Base-by-base conservation (phyloP, 2,113 vertebrate species). In the Sylvilagus bachmani region DNA sequence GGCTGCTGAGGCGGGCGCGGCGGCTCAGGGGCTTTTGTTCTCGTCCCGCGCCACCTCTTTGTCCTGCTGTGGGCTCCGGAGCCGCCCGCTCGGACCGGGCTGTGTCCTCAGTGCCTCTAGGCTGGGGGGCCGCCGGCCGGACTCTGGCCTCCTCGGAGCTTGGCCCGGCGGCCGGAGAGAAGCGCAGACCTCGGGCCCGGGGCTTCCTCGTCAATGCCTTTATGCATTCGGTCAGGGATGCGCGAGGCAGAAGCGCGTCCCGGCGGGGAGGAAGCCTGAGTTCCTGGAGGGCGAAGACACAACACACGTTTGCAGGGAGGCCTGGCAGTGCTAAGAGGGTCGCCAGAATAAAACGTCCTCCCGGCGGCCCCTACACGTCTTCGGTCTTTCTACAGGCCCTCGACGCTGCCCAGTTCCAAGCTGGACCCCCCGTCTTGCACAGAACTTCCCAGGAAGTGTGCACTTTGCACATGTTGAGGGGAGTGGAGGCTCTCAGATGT, bases 331-430 rank as follows among this genome's bases (percentile, higher is more conserved):
- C 73, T 51, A 36, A 61, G 12, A 90, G 44, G 33, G 10, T 70
- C 29, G 77, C 77, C 19, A 17, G 31, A 6, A 64, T 44, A 77
- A 62, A 25, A 27, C 1, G 24, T 8, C 21, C 51, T 74, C 61
- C 31, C 53, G n/a, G 53, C 67, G 58, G 22, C 31, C 29, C 53
- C 73, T 81, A 74, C 19, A 91, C 61, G 24, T 12, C 24, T 86
- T 62, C 38, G 24, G 78, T 96, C 36, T 53, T 25, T 85, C 19
- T 90, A 36, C 80, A 93, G 86, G 61, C 24, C 36, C 3, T 82
- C 14, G 27, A 64, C 49, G 69, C 19, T 51, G 78, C 51, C 19
- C 36, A 79, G n/a, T 84, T 81, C 49, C 17, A 44, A 7, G 44
- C 44, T 44, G 44, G 44, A 44, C 29, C 10, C 5, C 13, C 17